phyloP scores from a whole-genome alignment of 2,888 invertebrate genomes.

The Cybosia mesomella region DNA sequence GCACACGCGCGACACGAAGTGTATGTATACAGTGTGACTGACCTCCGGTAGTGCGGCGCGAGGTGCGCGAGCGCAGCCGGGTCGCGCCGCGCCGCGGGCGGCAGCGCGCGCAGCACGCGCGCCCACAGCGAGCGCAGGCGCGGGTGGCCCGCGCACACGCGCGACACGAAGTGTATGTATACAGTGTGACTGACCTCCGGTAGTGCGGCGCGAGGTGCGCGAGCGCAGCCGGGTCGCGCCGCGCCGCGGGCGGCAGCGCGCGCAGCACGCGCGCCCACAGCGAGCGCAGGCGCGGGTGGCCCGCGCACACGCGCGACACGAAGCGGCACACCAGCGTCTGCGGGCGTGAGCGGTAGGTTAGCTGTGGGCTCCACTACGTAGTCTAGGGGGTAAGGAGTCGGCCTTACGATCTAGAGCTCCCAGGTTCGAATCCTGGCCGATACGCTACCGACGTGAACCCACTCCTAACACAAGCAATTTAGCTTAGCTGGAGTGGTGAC shows the following conservation, averaged over 20 bases:
- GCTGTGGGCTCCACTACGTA: too few species aligned
- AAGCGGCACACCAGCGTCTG: constrained; percentile 90
- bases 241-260: constrained; percentile 86
- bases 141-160: too few species aligned
- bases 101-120: constrained; percentile 86
- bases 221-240: constrained; percentile 86
- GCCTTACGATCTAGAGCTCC: too few species aligned
- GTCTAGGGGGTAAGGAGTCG: too few species aligned
- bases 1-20: constrained; percentile 88
- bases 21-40: too few species aligned
- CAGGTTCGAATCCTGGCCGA: too few species aligned
- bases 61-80: too few species aligned
- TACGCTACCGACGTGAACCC: too few species aligned
- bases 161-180: too few species aligned
- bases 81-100: too few species aligned
- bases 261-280: constrained; percentile 88
- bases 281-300: constrained; percentile 84
- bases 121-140: constrained; percentile 75
- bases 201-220: constrained; percentile 84
- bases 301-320: constrained; percentile 85
- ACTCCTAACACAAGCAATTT: too few species aligned
- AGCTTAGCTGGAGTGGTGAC: too few species aligned
- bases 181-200: constrained; percentile 14
- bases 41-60: constrained; percentile 72
- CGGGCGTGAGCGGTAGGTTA: background rate